Base-by-base conservation (phyloP, 2,113 vertebrate genomes). In the Hemibagrus wyckioides region DNA sequence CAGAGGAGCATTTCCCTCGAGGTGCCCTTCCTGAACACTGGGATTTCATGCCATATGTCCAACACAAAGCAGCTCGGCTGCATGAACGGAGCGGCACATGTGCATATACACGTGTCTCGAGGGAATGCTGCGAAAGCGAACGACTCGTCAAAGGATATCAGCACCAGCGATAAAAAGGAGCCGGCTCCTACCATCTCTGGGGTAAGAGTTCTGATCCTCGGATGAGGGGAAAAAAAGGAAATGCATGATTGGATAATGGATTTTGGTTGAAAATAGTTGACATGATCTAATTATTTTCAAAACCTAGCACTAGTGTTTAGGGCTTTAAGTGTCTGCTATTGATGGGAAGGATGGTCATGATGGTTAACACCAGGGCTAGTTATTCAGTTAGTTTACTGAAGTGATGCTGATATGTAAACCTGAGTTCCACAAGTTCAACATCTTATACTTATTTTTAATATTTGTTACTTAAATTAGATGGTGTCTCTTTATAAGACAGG, bases 1-100 rank as follows among this genome's bases (percentile, higher is more conserved):
- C 98, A 97, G 90, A 97, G 98, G 93, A 99, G 98, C 87, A 92
- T 98, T 92, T 99, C 98, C 0, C 85, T 98, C 87, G 97, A 97
- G 92, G 96, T 97, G 84, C 95, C 96, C 8, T 94, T 85, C 17
- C 92, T 92, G 21, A 96, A 94, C 92, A 92, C 93, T 23, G 95
- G 92, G 88, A 93, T 96, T 94, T 96, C 96, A 90, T 97, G 96
- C 92, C 95, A 96, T 63, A 95, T 96, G 93, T 96, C 97, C 36
- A 97, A 97, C 90, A 92, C 96, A 90, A 95, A 95, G 86, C 95
- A 95, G 84, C 92, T 88, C 87, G 94, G 93, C 91, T 95, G 94
- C 0, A 93, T 87, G 90, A 94, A 92, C 73, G 94, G 94, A 89
- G 94, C 94, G 82, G 96, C 97, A 82, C 96, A 97, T 80, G 96